phyloP scores from a whole-genome alignment of 2,888 invertebrate genomes.

The Ormyrus rosae region DNA sequence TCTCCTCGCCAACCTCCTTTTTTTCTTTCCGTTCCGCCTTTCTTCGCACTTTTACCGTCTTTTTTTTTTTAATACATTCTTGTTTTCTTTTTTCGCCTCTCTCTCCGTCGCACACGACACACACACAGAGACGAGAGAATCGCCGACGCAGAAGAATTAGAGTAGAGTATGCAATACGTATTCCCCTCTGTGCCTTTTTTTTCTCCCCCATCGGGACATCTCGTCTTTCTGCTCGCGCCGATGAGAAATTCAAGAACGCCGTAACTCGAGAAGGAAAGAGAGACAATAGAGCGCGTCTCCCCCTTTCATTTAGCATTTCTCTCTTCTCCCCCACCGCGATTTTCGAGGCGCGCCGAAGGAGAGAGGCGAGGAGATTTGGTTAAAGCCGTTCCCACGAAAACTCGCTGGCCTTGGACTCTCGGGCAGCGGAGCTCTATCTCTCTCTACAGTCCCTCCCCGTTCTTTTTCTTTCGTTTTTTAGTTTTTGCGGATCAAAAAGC shows the following conservation, averaged over 20 bases:
- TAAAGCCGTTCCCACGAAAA: constrained; percentile 64
- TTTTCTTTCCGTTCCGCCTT: constrained; percentile 6
- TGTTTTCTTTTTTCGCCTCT: constrained; percentile 39
- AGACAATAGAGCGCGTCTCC: constrained; percentile 2
- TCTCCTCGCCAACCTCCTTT: constrained; percentile 11
- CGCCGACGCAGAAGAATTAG: constrained; percentile 46
- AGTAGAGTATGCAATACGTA: constrained; percentile 23
- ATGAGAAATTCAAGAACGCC: constrained; percentile 18
- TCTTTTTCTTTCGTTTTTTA: neutral
- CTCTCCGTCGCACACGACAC: constrained; percentile 40
- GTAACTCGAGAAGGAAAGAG: constrained; percentile 1
- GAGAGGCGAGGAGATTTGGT: constrained; percentile 6
- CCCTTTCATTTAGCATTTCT: neutral
- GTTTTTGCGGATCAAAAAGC: too few species aligned
- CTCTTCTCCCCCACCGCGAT: neutral
- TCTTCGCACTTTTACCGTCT: neutral
- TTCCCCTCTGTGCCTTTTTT: constrained; percentile 14
- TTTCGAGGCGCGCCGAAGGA: constrained; percentile 27
- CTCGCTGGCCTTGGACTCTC: constrained; percentile 64
- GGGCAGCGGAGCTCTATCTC: constrained; percentile 44
- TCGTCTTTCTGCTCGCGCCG: neutral
- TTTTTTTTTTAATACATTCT: constrained; percentile 6
- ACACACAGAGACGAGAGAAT: neutral
- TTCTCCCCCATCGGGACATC: neutral
- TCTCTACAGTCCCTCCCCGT: constrained; percentile 2